A percentile compares a stretch with the other conserved stretches of the same genome.
phyloP scores from a whole-genome alignment of 2,888 invertebrate species.

The Barypeithes pellucidus region DNA sequence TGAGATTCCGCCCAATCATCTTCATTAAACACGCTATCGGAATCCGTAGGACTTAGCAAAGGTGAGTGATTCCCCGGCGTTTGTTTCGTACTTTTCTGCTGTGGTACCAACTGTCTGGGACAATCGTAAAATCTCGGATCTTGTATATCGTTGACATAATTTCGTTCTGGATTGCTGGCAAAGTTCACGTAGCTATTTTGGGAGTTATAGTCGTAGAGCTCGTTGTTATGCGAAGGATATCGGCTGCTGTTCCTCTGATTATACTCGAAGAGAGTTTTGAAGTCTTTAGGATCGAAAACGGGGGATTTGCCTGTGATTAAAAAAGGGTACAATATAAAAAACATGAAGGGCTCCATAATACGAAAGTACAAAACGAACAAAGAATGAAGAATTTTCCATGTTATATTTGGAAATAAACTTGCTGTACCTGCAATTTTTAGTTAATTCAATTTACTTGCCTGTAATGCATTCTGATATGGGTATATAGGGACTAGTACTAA shows the following conservation, averaged over 20 bases:
- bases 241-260: conserved; percentile 59
- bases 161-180: conserved; percentile 57
- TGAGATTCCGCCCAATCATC: conserved; percentile 77
- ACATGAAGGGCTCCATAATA: not conserved
- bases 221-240: conserved; percentile 49
- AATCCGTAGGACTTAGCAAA: conserved; percentile 77
- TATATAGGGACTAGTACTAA: conserved; percentile 89
- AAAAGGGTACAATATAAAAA: not conserved
- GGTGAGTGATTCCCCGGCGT: conserved; percentile 67
- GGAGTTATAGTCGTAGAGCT: conserved; percentile 55
- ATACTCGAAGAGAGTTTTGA: conserved; percentile 63
- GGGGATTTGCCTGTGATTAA: conserved; percentile 73
- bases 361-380: too few species aligned
- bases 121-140: conserved; percentile 75
- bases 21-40: conserved; percentile 80
- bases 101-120: conserved; percentile 63
- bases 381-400: too few species aligned
- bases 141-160: conserved; percentile 68
- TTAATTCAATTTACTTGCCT: conserved; percentile 73
- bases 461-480: conserved; percentile 94
- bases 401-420: too few species aligned
- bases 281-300: conserved; percentile 60
- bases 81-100: conserved; percentile 33
- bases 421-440: too few species aligned
- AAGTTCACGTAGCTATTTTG: conserved; percentile 63